These are phyloP conservation scores for Cantharis flavilabris DNA, from an alignment of 2,888 invertebrate species.

Conservation along the genomic window DNA sequence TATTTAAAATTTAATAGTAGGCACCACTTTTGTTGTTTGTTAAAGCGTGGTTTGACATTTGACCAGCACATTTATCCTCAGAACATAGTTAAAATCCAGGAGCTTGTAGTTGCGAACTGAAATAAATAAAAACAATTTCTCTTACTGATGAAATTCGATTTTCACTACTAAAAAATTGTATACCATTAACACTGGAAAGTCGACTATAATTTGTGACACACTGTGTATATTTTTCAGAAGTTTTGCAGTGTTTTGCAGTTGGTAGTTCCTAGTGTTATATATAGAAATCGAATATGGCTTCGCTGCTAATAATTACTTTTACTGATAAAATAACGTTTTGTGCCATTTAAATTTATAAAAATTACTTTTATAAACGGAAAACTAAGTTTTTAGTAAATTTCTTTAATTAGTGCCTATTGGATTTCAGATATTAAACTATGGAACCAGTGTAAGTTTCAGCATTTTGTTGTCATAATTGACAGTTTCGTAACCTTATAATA, in stretches of 20 bases:
- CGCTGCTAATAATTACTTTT: not conserved
- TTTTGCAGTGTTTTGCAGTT: not conserved
- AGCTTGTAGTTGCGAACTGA: too few relatives aligned
- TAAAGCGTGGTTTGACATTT: too few relatives aligned
- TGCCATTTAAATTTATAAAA: not conserved
- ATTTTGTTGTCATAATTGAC: not conserved
- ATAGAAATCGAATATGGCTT: not conserved
- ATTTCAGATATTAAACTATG: slow-evolving; percentile 4
- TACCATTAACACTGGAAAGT: too few relatives aligned
- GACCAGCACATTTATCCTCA: too few relatives aligned
- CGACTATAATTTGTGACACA: not conserved
- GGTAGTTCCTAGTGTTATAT: not conserved
- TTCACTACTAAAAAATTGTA: too few relatives aligned
- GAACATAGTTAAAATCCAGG: too few relatives aligned
- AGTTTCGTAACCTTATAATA: slow-evolving; percentile 22
- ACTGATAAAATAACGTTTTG: not conserved
- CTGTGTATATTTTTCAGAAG: not conserved
- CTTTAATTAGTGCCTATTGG: not conserved
- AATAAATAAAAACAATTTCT: too few relatives aligned
- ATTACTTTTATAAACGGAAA: not conserved
- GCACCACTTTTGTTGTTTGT: too few relatives aligned
- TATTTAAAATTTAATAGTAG: too few relatives aligned
- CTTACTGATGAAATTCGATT: too few relatives aligned
- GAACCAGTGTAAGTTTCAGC: slow-evolving; percentile 14
- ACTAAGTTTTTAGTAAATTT: not conserved